phyloP scores from a whole-genome alignment of 2,113 vertebrate genomes.

The Myrmophylax atrothorax region DNA sequence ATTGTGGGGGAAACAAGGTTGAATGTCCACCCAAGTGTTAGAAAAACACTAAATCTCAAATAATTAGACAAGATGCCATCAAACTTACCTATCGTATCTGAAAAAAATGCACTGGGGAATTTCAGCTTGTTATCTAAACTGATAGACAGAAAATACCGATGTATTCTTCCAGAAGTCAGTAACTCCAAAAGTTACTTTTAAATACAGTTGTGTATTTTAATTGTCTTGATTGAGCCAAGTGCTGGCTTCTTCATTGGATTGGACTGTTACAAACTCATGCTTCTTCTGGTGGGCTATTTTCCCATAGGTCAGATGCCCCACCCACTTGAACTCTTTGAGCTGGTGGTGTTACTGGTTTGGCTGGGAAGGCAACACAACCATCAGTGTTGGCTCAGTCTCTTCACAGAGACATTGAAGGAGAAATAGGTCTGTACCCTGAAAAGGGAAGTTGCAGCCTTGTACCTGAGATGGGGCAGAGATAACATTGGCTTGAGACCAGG shows the following conservation, averaged over 20 bases:
- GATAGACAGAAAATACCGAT: neutral
- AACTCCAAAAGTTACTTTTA: neutral
- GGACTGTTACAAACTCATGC: neutral
- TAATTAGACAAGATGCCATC: neutral
- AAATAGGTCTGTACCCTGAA: neutral
- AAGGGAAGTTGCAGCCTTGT: neutral
- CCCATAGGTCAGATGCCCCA: neutral
- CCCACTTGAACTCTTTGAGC: neutral
- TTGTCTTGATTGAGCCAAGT: neutral
- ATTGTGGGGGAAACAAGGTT: neutral
- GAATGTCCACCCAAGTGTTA: neutral
- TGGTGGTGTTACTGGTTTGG: accelerated
- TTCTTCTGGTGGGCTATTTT: neutral
- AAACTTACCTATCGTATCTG: neutral
- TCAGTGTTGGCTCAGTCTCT: neutral
- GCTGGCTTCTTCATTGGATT: neutral
- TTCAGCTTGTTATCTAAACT: neutral
- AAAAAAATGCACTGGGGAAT: neutral
- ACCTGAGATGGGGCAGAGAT: accelerated
- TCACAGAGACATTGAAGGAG: neutral
- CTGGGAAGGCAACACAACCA: neutral
- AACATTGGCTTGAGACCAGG: neutral
- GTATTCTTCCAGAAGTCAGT: neutral
- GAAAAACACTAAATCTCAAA: conserved; percentile 10
- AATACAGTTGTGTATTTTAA: neutral